Evolutionary conservation across 2,113 vertebrate species (phyloP).

Genomic region (Ramphastos sulfuratus): DNA sequence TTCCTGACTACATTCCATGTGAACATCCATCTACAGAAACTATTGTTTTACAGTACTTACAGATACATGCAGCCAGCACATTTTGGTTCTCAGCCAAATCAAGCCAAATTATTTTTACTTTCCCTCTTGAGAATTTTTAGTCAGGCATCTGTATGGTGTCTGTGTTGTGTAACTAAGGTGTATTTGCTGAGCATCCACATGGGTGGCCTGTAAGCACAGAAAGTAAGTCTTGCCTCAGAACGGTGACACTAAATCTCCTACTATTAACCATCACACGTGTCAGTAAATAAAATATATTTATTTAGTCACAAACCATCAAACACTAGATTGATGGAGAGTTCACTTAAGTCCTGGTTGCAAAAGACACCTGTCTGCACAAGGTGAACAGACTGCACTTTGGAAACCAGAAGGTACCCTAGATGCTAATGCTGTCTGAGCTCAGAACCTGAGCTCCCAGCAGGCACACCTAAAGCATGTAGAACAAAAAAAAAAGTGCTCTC

Average conservation of each 20-base stretch:
- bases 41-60: not conserved
- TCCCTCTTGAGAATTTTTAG: not conserved
- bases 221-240: not conserved
- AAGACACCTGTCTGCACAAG: not conserved
- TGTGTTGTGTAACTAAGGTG: not conserved
- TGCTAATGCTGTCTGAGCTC: not conserved
- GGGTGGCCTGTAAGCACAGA: not conserved
- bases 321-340: not conserved
- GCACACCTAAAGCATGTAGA: not conserved
- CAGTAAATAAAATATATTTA: constrained; percentile 22
- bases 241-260: not conserved
- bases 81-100: not conserved
- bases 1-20: not conserved
- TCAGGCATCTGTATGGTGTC: not conserved
- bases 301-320: not conserved
- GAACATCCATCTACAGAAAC: not conserved
- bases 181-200: not conserved
- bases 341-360: not conserved
- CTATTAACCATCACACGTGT: not conserved
- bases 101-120: not conserved
- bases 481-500: not conserved
- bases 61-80: not conserved
- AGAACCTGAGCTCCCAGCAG: not conserved
- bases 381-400: rapidly evolving
- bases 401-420: not conserved